A percentile compares a stretch with the other conserved stretches of the same genome.
These are phyloP conservation scores for Pygoscelis antarcticus DNA, from an alignment of 2,113 vertebrate genomes.

Conservation along the genomic window DNA sequence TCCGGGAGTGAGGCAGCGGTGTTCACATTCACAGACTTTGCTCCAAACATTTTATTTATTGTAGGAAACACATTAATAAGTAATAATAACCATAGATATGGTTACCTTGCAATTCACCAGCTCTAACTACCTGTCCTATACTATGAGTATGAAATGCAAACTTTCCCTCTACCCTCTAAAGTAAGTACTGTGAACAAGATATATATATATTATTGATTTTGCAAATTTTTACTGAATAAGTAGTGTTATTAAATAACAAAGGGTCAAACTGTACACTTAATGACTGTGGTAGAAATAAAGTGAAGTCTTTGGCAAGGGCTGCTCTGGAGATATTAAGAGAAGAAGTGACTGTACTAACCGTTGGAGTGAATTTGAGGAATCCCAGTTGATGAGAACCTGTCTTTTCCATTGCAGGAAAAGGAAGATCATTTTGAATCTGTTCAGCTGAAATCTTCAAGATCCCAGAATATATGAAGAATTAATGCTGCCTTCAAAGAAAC, in stretches of 20 bases:
- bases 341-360: background rate
- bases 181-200: background rate
- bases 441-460: constrained; percentile 90
- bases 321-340: background rate
- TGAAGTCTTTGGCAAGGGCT: background rate
- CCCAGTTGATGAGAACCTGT: background rate
- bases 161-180: background rate
- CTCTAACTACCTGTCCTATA: background rate
- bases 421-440: constrained; percentile 90
- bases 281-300: background rate
- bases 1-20: background rate
- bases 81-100: background rate
- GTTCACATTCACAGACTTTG: background rate
- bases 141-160: background rate
- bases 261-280: background rate
- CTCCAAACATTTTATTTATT: background rate
- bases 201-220: background rate
- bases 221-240: background rate
- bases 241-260: background rate
- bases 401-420: constrained; percentile 84
- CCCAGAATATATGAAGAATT: constrained; percentile 84
- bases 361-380: background rate
- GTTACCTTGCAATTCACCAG: background rate
- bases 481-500: constrained; percentile 65
- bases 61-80: background rate